phyloP scores from a whole-genome alignment of 2,888 invertebrate species.

The Thymelicus acteon region DNA sequence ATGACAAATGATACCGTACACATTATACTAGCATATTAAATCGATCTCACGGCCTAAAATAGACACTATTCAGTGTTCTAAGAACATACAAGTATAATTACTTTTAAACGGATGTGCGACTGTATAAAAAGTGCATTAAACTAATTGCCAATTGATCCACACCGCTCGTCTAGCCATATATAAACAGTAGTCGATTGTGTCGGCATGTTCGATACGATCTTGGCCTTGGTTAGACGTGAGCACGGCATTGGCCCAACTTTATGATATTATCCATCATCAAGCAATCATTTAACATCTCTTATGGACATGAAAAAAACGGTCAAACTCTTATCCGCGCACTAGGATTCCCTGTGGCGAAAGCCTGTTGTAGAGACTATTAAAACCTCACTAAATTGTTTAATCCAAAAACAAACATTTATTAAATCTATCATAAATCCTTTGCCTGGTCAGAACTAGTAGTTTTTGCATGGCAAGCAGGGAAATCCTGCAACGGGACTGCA shows the following conservation, averaged over 20 bases:
- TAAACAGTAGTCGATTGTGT: background rate
- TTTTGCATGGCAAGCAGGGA: too few relatives aligned
- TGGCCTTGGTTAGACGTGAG: background rate
- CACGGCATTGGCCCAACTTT: background rate
- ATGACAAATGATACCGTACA: background rate
- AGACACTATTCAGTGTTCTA: conserved; percentile 4
- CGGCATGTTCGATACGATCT: background rate
- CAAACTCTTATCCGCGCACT: too few relatives aligned
- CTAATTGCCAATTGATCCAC: conserved; percentile 10
- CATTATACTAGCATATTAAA: background rate
- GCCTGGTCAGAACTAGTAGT: too few relatives aligned
- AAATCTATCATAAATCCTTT: too few relatives aligned
- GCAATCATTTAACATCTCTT: too few relatives aligned
- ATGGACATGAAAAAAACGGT: too few relatives aligned
- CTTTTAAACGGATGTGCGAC: conserved; percentile 7
- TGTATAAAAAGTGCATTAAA: conserved; percentile 21
- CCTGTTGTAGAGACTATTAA: too few relatives aligned
- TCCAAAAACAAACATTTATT: too few relatives aligned
- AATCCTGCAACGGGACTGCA: too few relatives aligned
- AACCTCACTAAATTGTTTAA: too few relatives aligned
- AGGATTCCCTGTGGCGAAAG: too few relatives aligned
- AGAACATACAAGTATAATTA: conserved; percentile 5
- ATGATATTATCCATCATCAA: too few relatives aligned
- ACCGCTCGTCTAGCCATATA: background rate
- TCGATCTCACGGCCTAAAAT: conserved; percentile 10